These are phyloP conservation scores for Crocidura indochinensis DNA, from an alignment of 2,797 vertebrate species.

Conservation along the genomic window DNA sequence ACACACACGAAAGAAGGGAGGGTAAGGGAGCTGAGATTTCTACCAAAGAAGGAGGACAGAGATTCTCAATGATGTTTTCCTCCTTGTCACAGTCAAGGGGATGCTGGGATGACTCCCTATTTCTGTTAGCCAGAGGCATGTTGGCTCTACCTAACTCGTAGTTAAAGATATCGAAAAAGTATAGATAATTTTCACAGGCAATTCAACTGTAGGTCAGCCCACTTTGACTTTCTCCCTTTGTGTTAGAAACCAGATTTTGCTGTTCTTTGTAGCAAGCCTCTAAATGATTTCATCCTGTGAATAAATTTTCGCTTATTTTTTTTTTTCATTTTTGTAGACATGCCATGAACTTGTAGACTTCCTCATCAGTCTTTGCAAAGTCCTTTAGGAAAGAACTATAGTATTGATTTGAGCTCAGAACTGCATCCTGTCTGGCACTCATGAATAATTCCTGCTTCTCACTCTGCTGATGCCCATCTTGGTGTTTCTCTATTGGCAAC, in stretches of 20 bases:
- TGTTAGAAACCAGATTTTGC: neutral
- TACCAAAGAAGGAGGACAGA: neutral
- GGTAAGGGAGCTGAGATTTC: neutral
- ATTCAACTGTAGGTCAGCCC: conserved; percentile 43
- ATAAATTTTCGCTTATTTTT: conserved; percentile 29
- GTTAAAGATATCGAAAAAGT: neutral
- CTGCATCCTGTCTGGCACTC: neutral
- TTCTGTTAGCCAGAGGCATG: conserved; percentile 16
- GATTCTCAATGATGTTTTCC: neutral
- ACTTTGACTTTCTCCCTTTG: conserved; percentile 1
- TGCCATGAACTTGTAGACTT: neutral
- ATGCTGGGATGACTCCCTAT: neutral
- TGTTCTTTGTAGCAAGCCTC: neutral
- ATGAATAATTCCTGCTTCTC: neutral
- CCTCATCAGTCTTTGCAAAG: neutral
- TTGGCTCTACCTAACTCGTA: conserved; percentile 20
- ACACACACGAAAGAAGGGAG: neutral
- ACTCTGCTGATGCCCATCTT: neutral
- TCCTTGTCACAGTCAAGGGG: neutral
- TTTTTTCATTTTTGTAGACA: neutral
- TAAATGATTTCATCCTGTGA: conserved; percentile 7
- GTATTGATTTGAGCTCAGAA: neutral
- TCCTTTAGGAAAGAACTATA: conserved; percentile 34
- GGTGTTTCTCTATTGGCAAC: neutral
- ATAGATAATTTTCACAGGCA: conserved; percentile 48